These are phyloP conservation scores for Drosophila repletoides DNA, from an alignment of 1,140 invertebrate genomes.

Conservation along the genomic window DNA sequence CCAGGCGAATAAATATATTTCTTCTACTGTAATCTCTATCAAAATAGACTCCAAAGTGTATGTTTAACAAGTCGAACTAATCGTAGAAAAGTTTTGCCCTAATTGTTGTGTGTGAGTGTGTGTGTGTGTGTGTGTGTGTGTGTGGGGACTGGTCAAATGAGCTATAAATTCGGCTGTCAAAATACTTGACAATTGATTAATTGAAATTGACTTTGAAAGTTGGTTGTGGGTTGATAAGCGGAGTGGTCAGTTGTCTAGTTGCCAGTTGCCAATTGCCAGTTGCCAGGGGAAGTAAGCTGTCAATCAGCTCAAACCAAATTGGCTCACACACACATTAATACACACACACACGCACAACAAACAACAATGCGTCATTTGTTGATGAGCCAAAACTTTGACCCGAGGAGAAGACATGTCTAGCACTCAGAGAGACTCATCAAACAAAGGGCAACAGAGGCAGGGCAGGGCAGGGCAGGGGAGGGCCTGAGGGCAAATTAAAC, in stretches of 20 bases:
- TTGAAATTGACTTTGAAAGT: slow-evolving; percentile 73
- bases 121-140: too few species aligned
- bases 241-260: background rate
- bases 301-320: slow-evolving; percentile 39
- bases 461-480: background rate
- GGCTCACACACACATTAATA: slow-evolving; percentile 14
- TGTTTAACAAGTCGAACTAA: slow-evolving; percentile 26
- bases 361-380: slow-evolving; percentile 64
- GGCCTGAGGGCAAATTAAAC: slow-evolving; percentile 64
- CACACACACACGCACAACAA: slow-evolving; percentile 19
- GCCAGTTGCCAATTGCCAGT: background rate
- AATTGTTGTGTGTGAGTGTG: too few species aligned
- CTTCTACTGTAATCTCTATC: too few species aligned
- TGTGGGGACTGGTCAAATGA: slow-evolving; percentile 39
- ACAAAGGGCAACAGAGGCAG: slow-evolving; percentile 36
- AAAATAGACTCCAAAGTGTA: background rate
- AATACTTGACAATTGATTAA: slow-evolving; percentile 79
- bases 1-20: too few species aligned
- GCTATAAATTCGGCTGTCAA: slow-evolving; percentile 75
- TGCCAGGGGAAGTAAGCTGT: slow-evolving; percentile 37
- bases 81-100: slow-evolving; percentile 26
- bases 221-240: slow-evolving; percentile 59
- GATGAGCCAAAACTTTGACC: slow-evolving; percentile 69
- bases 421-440: slow-evolving; percentile 41
- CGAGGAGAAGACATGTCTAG: slow-evolving; percentile 26